phyloP scores from a whole-genome alignment of 2,797 vertebrate species.

The Glossophaga mutica region DNA sequence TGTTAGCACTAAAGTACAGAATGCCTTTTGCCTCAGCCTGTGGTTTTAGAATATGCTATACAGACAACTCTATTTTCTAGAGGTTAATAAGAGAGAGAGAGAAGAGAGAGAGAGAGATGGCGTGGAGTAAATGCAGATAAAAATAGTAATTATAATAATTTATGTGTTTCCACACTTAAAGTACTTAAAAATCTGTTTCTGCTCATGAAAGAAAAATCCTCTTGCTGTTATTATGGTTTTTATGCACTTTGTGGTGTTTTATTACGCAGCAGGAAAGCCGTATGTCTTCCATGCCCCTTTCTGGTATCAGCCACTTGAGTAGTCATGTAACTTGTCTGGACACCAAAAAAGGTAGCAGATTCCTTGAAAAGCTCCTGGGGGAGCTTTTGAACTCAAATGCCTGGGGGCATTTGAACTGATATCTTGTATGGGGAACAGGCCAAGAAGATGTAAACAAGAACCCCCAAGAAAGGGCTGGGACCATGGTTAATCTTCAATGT shows the following conservation, averaged over 20 bases:
- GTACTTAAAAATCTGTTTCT: background rate
- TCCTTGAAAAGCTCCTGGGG: background rate
- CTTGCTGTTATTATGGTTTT: no score
- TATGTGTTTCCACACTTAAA: background rate
- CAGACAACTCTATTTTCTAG: slow-evolving; percentile 55
- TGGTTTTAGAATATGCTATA: slow-evolving; percentile 11
- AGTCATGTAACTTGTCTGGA: background rate
- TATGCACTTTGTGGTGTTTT: background rate
- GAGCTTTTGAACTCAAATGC: no score
- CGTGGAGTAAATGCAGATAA: background rate
- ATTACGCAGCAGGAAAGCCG: background rate
- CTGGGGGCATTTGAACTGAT: background rate
- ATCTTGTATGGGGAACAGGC: background rate
- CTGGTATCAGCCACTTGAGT: slow-evolving; percentile 31
- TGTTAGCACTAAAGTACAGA: slow-evolving; percentile 42
- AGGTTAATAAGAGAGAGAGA: slow-evolving; percentile 33
- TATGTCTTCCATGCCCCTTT: background rate
- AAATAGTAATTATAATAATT: background rate
- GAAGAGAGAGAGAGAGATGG: background rate
- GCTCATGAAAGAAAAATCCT: background rate
- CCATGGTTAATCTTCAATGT: background rate
- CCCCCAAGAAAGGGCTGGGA: background rate
- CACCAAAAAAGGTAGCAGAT: background rate
- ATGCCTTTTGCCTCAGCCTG: slow-evolving; percentile 29
- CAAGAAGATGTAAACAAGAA: background rate